Evolutionary conservation across 2,888 invertebrate genomes (phyloP).

Genomic region (Coelinius sp.): DNA sequence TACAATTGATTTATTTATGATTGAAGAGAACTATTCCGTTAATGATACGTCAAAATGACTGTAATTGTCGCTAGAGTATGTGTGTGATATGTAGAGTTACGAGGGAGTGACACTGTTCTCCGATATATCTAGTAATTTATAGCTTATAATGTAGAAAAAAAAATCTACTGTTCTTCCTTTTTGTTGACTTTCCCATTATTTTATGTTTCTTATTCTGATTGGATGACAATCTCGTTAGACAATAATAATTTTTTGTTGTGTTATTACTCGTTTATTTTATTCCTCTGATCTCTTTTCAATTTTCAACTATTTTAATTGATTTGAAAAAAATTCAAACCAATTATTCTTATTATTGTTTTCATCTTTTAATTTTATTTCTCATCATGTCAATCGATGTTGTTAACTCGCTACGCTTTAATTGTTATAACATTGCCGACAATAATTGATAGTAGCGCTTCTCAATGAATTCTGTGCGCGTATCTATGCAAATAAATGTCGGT

Average conservation of each 20-base stretch:
- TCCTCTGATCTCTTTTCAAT: background rate
- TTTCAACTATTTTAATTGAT: too few relatives aligned
- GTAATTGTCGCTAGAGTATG: background rate
- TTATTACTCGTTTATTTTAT: background rate
- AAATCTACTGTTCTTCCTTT: background rate
- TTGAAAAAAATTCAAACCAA: background rate
- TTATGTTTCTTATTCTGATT: background rate
- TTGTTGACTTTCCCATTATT: background rate
- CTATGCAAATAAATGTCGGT: constrained; percentile 19
- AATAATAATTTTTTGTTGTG: constrained; percentile 20
- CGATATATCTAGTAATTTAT: background rate
- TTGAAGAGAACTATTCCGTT: background rate
- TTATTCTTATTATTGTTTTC: background rate
- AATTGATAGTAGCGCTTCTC: background rate
- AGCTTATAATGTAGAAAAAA: background rate
- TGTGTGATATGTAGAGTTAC: constrained; percentile 12
- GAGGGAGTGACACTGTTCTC: background rate
- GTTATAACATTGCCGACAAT: constrained; percentile 19
- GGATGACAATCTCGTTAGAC: background rate
- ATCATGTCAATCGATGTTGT: background rate
- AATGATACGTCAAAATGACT: background rate
- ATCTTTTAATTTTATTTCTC: background rate
- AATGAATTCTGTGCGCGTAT: too few relatives aligned
- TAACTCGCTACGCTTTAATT: background rate
- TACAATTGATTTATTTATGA: constrained; percentile 5